Base-by-base conservation (phyloP, 2,797 vertebrate species). In the Microhierax caerulescens region DNA sequence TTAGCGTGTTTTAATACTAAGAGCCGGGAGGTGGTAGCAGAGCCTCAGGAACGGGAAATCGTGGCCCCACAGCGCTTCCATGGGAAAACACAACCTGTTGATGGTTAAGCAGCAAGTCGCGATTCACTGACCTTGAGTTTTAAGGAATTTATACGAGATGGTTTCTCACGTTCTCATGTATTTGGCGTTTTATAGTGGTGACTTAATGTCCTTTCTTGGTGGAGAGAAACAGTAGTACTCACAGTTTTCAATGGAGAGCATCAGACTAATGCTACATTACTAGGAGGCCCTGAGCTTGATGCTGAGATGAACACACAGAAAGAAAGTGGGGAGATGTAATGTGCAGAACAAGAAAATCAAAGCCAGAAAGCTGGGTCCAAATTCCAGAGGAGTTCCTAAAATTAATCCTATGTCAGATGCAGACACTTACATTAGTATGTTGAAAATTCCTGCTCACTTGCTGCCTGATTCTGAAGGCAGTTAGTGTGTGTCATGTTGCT, bases 21-120 rank as follows among this genome's bases (percentile, higher is more conserved):
- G 20, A 53, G 80, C 89, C 97, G 93, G 87, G 23, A 95, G 97
- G 82, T 96, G 96, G 96, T 73, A 97, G 94, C 87, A 97, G 72
- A 97, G 57, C 41, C 67, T 86, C 83, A 82, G 69, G 41, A 95
- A 98, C 25, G 22, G 34, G 56, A 88, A 80, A 57, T 22, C 12
- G 30, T 3, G 0, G 28, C 11, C 7, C 25, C 15, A 5, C 15
- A 7, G 27, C 1, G 2, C 17, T 88, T 54, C 12, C 51, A 6
- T 10, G 28, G 28, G 14, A 43, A 64, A 25, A 8, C n/a, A 9
- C 53, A 53, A 11, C 20, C 34, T 70, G 27, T 54, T 79, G 56
- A 32, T 45, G n/a, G 45, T 77, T 59, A 79, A 90, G 4, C 28
- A 77, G 50, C 54, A 85, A 83, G 28, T 30, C 54, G 24, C 45